These are phyloP conservation scores for Hirtodrosophila duncani DNA, from an alignment of 2,888 invertebrate species.

Conservation along the genomic window DNA sequence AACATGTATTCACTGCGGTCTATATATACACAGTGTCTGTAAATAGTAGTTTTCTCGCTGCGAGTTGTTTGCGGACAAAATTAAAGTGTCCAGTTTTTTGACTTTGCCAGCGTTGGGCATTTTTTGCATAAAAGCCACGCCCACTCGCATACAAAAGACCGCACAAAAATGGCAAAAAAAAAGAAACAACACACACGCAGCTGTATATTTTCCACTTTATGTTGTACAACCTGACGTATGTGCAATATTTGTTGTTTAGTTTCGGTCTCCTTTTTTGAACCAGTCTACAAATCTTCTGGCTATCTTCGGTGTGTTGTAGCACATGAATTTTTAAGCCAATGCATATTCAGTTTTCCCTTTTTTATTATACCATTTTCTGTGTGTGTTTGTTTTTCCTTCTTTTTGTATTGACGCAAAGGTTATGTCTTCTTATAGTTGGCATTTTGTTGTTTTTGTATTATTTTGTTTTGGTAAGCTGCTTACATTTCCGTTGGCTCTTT, in stretches of 20 bases:
- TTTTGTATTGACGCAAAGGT: no score
- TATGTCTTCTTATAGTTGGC: no score
- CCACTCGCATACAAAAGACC: no score
- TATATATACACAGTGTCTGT: no score
- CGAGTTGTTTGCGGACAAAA: slow-evolving; percentile 25
- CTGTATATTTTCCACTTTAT: no score
- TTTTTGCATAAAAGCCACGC: no score
- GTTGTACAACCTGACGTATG: slow-evolving; percentile 18
- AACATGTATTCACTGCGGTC: no score
- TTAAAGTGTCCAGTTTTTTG: slow-evolving; percentile 27
- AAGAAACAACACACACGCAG: no score
- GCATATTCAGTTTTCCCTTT: slow-evolving; percentile 22
- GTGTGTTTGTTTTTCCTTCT: slow-evolving; percentile 17
- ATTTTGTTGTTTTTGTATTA: background rate
- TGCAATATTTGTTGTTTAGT: slow-evolving; percentile 8
- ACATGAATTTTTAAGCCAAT: slow-evolving; percentile 30
- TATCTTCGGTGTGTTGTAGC: slow-evolving; percentile 16
- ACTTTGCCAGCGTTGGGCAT: no score
- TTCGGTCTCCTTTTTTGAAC: slow-evolving; percentile 3
- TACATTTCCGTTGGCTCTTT: slow-evolving; percentile 37
- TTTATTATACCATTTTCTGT: slow-evolving; percentile 4
- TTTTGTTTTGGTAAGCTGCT: slow-evolving; percentile 45
- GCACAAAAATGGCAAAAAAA: no score
- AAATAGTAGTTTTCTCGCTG: slow-evolving; percentile 4
- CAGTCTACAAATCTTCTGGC: slow-evolving; percentile 35